phyloP scores from a whole-genome alignment of 2,888 invertebrate species.

The Hirtodrosophila alboralis region DNA sequence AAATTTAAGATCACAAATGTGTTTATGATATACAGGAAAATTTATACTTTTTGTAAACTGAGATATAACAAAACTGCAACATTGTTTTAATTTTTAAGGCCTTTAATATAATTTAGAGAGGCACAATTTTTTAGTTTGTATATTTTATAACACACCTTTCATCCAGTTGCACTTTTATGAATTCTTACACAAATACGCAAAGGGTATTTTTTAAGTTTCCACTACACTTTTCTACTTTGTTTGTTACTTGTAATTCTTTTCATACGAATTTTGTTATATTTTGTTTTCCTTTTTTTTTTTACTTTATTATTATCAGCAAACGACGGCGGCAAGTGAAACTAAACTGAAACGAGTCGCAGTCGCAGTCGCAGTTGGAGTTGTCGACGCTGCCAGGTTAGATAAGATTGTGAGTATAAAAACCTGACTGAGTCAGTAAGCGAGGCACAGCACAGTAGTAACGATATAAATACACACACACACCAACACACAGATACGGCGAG shows the following conservation, averaged over 20 bases:
- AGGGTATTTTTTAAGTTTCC: slow-evolving; percentile 34
- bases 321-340: slow-evolving; percentile 73
- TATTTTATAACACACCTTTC: too few relatives aligned
- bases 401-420: slow-evolving; percentile 78
- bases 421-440: slow-evolving; percentile 65
- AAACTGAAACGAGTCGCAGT: slow-evolving; percentile 65
- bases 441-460: slow-evolving; percentile 69
- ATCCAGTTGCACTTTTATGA: too few relatives aligned
- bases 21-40: too few relatives aligned
- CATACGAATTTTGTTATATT: slow-evolving; percentile 30
- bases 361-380: slow-evolving; percentile 48
- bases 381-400: slow-evolving; percentile 70
- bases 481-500: slow-evolving; percentile 9
- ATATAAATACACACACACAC: slow-evolving; percentile 52
- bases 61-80: too few relatives aligned
- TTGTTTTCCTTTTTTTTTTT: too few relatives aligned
- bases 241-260: slow-evolving; percentile 27
- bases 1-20: too few relatives aligned
- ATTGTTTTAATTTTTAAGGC: too few relatives aligned
- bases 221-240: slow-evolving; percentile 5
- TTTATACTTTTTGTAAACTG: too few relatives aligned
- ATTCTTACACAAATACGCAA: background rate
- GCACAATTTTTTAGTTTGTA: too few relatives aligned
- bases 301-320: slow-evolving; percentile 56
- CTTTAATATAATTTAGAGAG: too few relatives aligned